phyloP scores from a whole-genome alignment of 2,113 vertebrate genomes.

The Centropus unirufus region DNA sequence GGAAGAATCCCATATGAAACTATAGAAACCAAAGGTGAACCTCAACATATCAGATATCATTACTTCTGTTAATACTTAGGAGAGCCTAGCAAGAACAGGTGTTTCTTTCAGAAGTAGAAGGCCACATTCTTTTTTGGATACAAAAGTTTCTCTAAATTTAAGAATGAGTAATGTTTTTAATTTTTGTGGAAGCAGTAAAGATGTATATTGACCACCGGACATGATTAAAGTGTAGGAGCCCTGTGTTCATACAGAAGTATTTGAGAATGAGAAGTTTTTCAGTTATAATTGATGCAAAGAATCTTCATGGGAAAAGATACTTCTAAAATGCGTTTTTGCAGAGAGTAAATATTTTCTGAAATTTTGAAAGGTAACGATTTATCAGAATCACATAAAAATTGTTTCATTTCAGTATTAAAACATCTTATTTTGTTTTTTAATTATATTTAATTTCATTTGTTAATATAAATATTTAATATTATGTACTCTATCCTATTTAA shows the following conservation, averaged over 20 bases:
- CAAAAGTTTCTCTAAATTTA: not conserved
- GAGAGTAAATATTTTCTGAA: not conserved
- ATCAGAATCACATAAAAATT: not conserved
- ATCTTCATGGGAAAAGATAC: not conserved
- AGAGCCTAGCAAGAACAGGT: not conserved
- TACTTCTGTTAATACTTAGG: not conserved
- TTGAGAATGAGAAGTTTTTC: not conserved
- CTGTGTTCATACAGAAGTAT: not conserved
- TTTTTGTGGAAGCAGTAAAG: not conserved
- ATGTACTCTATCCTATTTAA: too few relatives aligned
- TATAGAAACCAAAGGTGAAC: not conserved
- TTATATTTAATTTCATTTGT: not conserved
- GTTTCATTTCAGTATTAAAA: not conserved
- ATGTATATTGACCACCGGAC: not conserved
- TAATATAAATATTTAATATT: not conserved
- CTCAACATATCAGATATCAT: not conserved
- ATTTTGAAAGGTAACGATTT: not conserved
- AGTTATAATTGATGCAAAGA: not conserved
- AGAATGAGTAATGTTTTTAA: not conserved
- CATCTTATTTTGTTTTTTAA: not conserved
- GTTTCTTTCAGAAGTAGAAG: not conserved
- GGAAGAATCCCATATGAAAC: not conserved
- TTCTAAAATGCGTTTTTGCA: not conserved
- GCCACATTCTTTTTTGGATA: not conserved
- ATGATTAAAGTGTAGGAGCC: not conserved